phyloP scores from a whole-genome alignment of 2,797 vertebrate species.

The Ciconia nigra region DNA sequence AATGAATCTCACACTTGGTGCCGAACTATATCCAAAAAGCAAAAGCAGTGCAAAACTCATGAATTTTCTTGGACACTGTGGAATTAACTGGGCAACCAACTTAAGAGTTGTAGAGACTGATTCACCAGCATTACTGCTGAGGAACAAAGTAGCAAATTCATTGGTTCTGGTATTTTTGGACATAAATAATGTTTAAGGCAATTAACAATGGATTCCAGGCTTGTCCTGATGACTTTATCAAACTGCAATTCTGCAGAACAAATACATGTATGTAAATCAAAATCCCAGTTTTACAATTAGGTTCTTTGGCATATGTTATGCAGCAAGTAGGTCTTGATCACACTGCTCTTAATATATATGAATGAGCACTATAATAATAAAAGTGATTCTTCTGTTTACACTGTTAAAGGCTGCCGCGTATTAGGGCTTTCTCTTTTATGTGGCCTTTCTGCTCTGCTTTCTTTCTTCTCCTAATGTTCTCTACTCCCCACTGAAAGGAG shows the following conservation, averaged over 20 bases:
- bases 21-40: background rate
- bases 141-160: background rate
- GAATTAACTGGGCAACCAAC: background rate
- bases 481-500: background rate
- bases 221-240: background rate
- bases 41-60: background rate
- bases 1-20: accelerated
- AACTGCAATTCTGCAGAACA: background rate
- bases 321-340: background rate
- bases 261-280: background rate
- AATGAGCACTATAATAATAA: background rate
- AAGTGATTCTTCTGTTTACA: background rate
- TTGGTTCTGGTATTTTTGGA: background rate
- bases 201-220: background rate
- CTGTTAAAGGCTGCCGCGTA: background rate
- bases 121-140: background rate
- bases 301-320: background rate
- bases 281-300: background rate
- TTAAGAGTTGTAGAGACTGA: background rate
- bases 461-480: background rate
- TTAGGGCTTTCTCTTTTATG: background rate
- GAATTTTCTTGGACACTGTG: background rate
- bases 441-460: background rate
- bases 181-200: background rate
- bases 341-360: background rate